phyloP scores from a whole-genome alignment of 2,888 invertebrate species.

The Mallateleia sp. region DNA sequence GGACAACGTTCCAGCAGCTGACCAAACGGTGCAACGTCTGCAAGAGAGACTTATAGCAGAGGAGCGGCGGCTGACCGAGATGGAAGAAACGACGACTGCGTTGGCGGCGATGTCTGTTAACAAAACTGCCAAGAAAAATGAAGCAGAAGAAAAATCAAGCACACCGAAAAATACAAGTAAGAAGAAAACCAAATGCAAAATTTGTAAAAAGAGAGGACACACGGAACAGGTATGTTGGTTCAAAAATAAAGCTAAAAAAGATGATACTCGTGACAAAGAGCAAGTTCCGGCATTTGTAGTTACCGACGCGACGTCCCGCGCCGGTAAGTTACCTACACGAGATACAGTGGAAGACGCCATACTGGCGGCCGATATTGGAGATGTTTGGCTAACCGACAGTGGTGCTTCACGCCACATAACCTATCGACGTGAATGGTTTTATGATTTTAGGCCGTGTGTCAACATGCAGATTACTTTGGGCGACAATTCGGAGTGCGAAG shows the following conservation, averaged over 20 bases:
- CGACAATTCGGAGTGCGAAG: not conserved
- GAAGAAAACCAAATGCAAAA: too few relatives aligned
- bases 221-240: not conserved
- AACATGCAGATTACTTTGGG: not conserved
- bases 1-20: slow-evolving; percentile 34
- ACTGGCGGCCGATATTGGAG: not conserved
- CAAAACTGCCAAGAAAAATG: too few relatives aligned
- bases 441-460: not conserved
- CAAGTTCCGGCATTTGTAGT: not conserved
- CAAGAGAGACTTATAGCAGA: slow-evolving; percentile 76
- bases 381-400: not conserved
- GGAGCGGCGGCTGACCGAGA: slow-evolving; percentile 49
- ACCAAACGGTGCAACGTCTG: slow-evolving; percentile 70
- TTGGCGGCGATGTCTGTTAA: not conserved
- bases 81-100: slow-evolving; percentile 30
- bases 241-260: too few relatives aligned
- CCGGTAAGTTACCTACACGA: not conserved
- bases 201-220: too few relatives aligned
- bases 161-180: too few relatives aligned
- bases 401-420: slow-evolving; percentile 2
- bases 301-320: not conserved
- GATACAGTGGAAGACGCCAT: not conserved
- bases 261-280: too few relatives aligned
- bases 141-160: too few relatives aligned
- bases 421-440: not conserved